phyloP scores from a whole-genome alignment of 1,140 invertebrate genomes.

The Zaprionus tsacasi region DNA sequence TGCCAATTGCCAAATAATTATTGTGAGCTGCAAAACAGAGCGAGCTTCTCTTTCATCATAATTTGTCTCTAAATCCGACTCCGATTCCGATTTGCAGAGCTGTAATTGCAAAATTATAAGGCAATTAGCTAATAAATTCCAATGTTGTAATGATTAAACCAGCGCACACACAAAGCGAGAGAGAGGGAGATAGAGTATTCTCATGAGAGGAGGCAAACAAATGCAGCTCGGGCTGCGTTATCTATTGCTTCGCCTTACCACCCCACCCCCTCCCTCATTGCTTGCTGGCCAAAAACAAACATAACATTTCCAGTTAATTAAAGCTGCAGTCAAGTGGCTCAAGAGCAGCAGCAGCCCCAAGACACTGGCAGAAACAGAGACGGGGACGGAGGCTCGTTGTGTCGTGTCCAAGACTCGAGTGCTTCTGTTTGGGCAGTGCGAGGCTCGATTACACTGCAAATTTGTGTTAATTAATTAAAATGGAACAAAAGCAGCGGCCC shows the following conservation, averaged over 20 bases:
- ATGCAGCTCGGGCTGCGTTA: constrained; percentile 38
- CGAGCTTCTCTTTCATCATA: constrained; percentile 17
- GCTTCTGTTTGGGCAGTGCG: constrained; percentile 27
- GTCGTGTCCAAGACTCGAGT: constrained; percentile 27
- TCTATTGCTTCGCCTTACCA: constrained; percentile 16
- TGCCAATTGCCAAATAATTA: constrained; percentile 42
- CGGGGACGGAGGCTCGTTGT: neutral
- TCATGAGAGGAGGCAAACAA: neutral
- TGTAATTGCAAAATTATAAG: constrained; percentile 68
- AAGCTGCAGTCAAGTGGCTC: constrained; percentile 78
- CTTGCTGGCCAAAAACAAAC: constrained; percentile 62
- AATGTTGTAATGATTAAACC: constrained; percentile 52
- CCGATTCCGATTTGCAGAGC: neutral
- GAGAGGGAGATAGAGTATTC: neutral
- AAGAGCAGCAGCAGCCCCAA: constrained; percentile 21
- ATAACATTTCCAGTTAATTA: constrained; percentile 81
- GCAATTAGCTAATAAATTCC: constrained; percentile 72
- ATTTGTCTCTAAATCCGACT: constrained; percentile 24
- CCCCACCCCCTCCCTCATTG: constrained; percentile 45
- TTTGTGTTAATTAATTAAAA: constrained; percentile 80
- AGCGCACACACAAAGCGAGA: neutral
- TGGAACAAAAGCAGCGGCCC: constrained; percentile 37
- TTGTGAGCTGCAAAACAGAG: constrained; percentile 19
- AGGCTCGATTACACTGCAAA: constrained; percentile 71
- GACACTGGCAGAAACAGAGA: neutral